Conservation (phyloP, 1,140 invertebrate genomes). For the Lasioglossum albipes region DNA sequence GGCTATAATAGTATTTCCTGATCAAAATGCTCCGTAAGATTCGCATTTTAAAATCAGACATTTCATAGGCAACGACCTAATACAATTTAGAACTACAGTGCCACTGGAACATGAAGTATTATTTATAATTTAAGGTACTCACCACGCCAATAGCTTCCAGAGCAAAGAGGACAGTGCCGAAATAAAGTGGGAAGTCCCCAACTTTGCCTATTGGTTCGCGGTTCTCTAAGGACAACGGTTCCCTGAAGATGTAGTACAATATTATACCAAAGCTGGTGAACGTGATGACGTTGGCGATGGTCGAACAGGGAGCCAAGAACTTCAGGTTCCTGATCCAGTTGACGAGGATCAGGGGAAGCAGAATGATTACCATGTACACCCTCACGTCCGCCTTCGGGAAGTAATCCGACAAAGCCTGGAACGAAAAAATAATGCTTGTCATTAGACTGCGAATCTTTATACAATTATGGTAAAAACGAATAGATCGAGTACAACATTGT, state of each 20-base stretch:
- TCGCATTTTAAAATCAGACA: too few relatives aligned
- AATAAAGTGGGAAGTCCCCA: conserved; percentile 83
- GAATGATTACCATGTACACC: conserved; percentile 84
- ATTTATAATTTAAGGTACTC: conserved; percentile 25
- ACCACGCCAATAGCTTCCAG: conserved; percentile 86
- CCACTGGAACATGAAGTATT: too few relatives aligned
- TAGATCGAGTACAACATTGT: too few relatives aligned
- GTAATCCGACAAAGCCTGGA: conserved; percentile 64
- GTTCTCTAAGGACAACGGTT: conserved; percentile 79
- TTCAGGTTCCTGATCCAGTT: conserved; percentile 88
- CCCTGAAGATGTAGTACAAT: conserved; percentile 84
- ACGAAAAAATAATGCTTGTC: conserved; percentile 9
- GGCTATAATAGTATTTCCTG: too few relatives aligned
- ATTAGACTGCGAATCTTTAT: too few relatives aligned
- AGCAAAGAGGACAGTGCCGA: conserved; percentile 89
- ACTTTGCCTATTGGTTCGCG: conserved; percentile 79
- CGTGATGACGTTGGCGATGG: conserved; percentile 86
- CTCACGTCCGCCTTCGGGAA: conserved; percentile 77
- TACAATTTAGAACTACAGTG: too few relatives aligned
- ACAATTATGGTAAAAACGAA: too few relatives aligned
- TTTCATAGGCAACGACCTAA: too few relatives aligned
- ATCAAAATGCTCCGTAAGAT: too few relatives aligned
- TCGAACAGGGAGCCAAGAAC: conserved; percentile 86
- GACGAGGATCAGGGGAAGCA: conserved; percentile 86
- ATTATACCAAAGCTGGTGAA: conserved; percentile 85